phyloP scores from a whole-genome alignment of 2,888 invertebrate genomes.

The Selenia dentaria region DNA sequence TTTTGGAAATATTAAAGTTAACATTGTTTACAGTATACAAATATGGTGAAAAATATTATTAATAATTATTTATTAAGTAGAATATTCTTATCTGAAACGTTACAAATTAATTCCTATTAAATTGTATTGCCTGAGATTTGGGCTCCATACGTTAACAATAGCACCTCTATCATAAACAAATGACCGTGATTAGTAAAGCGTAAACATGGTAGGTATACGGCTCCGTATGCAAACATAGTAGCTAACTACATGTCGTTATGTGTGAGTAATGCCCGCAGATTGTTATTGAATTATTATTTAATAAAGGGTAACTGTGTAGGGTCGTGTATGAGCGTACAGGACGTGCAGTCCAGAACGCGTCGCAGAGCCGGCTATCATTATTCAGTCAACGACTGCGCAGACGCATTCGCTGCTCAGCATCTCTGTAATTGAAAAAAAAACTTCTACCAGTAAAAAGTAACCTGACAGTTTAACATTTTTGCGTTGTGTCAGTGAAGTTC shows the following conservation, averaged over 20 bases:
- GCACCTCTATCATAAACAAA: slow-evolving; percentile 19
- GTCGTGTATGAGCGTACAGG: slow-evolving; percentile 53
- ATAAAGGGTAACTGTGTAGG: slow-evolving; percentile 61
- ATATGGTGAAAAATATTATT: too few species aligned
- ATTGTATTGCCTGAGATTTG: slow-evolving; percentile 9
- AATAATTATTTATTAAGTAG: too few species aligned
- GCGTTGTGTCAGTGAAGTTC: slow-evolving; percentile 21
- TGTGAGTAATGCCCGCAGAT: slow-evolving; percentile 30
- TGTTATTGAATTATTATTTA: slow-evolving; percentile 53
- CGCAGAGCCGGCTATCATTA: slow-evolving; percentile 42
- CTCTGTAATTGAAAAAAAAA: slow-evolving; percentile 39
- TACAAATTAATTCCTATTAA: too few species aligned
- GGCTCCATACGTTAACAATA: slow-evolving; percentile 14
- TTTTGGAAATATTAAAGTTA: too few species aligned
- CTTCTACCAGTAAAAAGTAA: background rate
- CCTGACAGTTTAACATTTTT: slow-evolving; percentile 1
- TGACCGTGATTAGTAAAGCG: slow-evolving; percentile 15
- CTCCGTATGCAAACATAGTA: slow-evolving; percentile 23
- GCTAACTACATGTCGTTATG: slow-evolving; percentile 23
- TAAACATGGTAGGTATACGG: slow-evolving; percentile 10
- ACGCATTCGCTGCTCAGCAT: slow-evolving; percentile 49
- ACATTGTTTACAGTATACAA: too few species aligned
- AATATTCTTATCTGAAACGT: too few species aligned
- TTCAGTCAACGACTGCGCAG: slow-evolving; percentile 58
- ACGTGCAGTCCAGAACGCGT: slow-evolving; percentile 54